Evolutionary conservation across 1,140 invertebrate genomes (phyloP).

Genomic region (Stegodyphus mimosarum): DNA sequence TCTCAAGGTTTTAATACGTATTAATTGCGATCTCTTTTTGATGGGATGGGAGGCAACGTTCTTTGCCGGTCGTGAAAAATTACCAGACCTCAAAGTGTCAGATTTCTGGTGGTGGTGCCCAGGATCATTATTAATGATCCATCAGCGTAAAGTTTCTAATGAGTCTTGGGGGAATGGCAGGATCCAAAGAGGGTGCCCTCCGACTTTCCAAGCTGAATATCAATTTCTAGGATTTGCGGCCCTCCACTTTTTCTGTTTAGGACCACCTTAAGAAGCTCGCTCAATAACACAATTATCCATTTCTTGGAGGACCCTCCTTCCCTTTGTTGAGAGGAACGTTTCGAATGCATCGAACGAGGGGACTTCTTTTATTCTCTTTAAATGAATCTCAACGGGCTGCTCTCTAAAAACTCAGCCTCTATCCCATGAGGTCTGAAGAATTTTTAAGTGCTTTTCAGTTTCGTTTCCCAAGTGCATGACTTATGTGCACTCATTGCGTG

Average conservation of each 20-base stretch:
- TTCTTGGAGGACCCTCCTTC: slow-evolving; percentile 42
- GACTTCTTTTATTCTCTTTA: slow-evolving; percentile 27
- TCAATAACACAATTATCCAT: slow-evolving; percentile 59
- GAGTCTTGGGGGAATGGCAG: slow-evolving; percentile 41
- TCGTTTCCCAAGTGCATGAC: slow-evolving; percentile 15
- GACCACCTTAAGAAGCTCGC: slow-evolving; percentile 32
- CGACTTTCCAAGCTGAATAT: slow-evolving; percentile 27
- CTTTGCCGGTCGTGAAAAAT: slow-evolving; percentile 56
- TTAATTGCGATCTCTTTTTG: slow-evolving; percentile 62
- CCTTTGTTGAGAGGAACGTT: slow-evolving; percentile 41
- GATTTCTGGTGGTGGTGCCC: slow-evolving; percentile 56
- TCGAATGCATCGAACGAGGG: slow-evolving; percentile 21
- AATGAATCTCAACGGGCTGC: slow-evolving; percentile 32
- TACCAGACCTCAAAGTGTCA: slow-evolving; percentile 59
- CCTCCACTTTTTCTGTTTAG: slow-evolving; percentile 22
- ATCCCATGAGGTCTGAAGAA: slow-evolving; percentile 24
- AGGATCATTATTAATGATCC: slow-evolving; percentile 60
- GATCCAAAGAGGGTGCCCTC: slow-evolving; percentile 22
- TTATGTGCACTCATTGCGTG: background rate
- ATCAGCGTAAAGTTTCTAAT: slow-evolving; percentile 56
- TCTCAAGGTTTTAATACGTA: slow-evolving; percentile 61
- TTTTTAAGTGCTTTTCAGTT: slow-evolving; percentile 52
- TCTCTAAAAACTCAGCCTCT: slow-evolving; percentile 30
- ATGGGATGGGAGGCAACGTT: slow-evolving; percentile 50
- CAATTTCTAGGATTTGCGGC: slow-evolving; percentile 50